These are phyloP conservation scores for Panagrolaimus sp. DNA, from an alignment of 1,140 invertebrate species.

Conservation along the genomic window DNA sequence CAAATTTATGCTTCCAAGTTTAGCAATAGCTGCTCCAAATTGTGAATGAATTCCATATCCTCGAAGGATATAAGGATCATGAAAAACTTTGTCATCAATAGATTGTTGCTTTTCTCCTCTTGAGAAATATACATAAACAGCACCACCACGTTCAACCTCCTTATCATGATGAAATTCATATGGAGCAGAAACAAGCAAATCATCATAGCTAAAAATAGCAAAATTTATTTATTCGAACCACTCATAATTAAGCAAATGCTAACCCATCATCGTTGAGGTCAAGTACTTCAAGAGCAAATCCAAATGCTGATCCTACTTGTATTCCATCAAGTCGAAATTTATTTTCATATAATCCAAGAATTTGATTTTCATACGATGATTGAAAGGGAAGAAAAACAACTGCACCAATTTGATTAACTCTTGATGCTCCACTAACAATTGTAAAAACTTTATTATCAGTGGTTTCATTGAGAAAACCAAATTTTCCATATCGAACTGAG, in stretches of 20 bases:
- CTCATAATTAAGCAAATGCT: background rate
- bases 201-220: constrained; percentile 69
- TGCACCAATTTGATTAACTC: constrained; percentile 50
- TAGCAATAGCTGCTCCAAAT: constrained; percentile 69
- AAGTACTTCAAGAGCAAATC: constrained; percentile 50
- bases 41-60: constrained; percentile 39
- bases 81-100: constrained; percentile 39
- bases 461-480: constrained; percentile 44
- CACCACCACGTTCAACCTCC: constrained; percentile 66
- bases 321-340: constrained; percentile 44
- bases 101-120: constrained; percentile 28
- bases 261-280: constrained; percentile 54
- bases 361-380: background rate
- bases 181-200: constrained; percentile 81
- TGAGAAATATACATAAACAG: constrained; percentile 80
- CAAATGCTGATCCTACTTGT: constrained; percentile 53
- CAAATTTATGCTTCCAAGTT: constrained; percentile 81
- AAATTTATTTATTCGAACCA: background rate
- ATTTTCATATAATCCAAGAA: constrained; percentile 26
- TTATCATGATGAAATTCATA: constrained; percentile 70
- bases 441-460: constrained; percentile 33
- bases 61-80: constrained; percentile 41
- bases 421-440: constrained; percentile 52
- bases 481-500: constrained; percentile 50
- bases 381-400: constrained; percentile 52